Evolutionary conservation across 2,113 vertebrate genomes (phyloP), one percentile per base, ranked within the genome.

Genomic region (Oncorhynchus keta): DNA sequence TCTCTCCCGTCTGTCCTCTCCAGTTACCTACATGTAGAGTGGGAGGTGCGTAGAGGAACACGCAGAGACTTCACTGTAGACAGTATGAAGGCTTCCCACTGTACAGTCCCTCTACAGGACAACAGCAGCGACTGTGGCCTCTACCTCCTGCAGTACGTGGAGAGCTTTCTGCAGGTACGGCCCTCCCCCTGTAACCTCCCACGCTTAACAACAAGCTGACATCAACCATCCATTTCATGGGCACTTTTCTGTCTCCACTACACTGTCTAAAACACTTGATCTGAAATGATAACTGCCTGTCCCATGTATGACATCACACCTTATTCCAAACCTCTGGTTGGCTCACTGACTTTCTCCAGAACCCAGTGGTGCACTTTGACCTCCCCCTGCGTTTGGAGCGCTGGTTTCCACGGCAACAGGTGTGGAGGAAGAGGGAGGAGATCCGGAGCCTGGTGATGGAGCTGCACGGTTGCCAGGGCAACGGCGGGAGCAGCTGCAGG

Each of bases 71-170:
- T 99, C 89, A 94, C 51, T 66, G 79, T 90, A 3, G 91, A 95
- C 69, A 91, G 51, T 26, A 92, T 97, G 88, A 86, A 85, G 72
- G 95, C 93, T 66, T 88, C 90, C 0, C 93, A 81, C 85, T 97
- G 96, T 74, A 92, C 92, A 84, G 96, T 98, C 72, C n/a, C 96
- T 55, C 96, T 96, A 79, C 97, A 98, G 90, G 93, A 98, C 86
- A 99, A 99, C 86, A 95, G 93, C 91, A 98, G 96, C 74, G 97
- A 98, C 83, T 98, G 97, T 77, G 97, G 97, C 0, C 84, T 98
- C 0, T 99, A 96, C 84, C 93, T 98, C 81, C 90, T 99, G 77
- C 97, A 99, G 30, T 97, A 97, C 76, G 95, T 93, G 28, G 95
- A 99, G 91, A 96, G 92, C 87, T 99, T 99, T 87, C 93, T 97